Evolutionary conservation across 2,113 vertebrate genomes (phyloP), one percentile per base, ranked within the genome.

Genomic region (Fukomys damarensis): DNA sequence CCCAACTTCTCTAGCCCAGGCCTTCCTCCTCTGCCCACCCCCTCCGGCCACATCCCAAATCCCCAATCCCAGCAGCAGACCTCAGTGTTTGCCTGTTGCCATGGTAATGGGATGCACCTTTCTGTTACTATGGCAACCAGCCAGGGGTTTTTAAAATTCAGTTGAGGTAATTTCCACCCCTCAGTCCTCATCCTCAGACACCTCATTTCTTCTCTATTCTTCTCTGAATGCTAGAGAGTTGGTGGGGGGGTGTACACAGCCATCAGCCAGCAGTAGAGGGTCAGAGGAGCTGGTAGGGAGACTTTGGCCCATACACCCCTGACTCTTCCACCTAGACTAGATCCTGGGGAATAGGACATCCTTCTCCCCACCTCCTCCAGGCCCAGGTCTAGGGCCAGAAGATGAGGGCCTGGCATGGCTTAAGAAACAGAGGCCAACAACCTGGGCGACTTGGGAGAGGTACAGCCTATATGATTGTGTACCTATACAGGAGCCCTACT

Each of bases 21-120:
- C 94, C 91, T 66, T 70, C 74, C 82, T 95, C 85, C 70, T 96
- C 86, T 66, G 28, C 95, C 94, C 79, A 83, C 95, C 94, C 88
- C 88, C 97, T 98, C 96, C 77, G 61, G 96, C 95, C 97, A 98
- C 82, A 95, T 98, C 97, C 97, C 97, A 98, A 98, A 98, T 98
- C 95, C 97, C 98, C 98, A 97, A 97, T 97, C 97, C 96, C 93
- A 97, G 96, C 97, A 98, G 98, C 98, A 98, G 98, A 98, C 98
- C 98, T 98, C 96, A 52, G 98, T 98, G 98, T 98, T 99, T 98
- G 98, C 72, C 96, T 97, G 98, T 99, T 99, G 98, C 99, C 98
- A 98, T 98, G 98, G 98, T 94, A 97, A 99, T 98, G 96, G 98
- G 99, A 99, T 99, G 98, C 98, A 99, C 98, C 98, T 99, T 99